Conservation (phyloP, 2,888 invertebrate genomes). For the Cecidostiba fungosa region DNA sequence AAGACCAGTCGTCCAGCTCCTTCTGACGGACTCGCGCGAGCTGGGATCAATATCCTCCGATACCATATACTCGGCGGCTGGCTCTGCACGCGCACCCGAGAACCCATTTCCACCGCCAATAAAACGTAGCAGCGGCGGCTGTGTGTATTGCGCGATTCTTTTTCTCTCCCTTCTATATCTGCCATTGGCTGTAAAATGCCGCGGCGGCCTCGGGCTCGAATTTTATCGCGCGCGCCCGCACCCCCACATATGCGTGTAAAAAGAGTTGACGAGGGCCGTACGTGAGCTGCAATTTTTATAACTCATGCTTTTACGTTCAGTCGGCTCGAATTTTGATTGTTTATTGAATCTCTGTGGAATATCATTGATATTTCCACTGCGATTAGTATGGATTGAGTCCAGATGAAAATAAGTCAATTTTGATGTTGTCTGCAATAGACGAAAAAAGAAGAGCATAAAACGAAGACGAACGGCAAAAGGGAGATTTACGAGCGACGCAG, state of each 20-base stretch:
- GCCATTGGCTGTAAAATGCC: conserved; percentile 79
- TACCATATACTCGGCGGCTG: conserved; percentile 72
- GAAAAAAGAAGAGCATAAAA: conserved; percentile 1
- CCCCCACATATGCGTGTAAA: conserved; percentile 20
- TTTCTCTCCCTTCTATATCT: conserved; percentile 53
- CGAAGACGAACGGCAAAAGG: not conserved
- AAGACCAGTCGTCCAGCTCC: conserved; percentile 77
- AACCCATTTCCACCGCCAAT: conserved; percentile 79
- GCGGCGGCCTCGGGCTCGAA: conserved; percentile 75
- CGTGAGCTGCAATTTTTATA: conserved; percentile 12
- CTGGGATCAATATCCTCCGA: conserved; percentile 80
- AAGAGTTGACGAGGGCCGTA: conserved; percentile 21
- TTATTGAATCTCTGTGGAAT: not conserved
- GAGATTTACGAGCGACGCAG: not conserved
- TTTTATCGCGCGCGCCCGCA: conserved; percentile 73
- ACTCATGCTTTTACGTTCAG: not conserved
- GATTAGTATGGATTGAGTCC: no score
- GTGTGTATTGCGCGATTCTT: conserved; percentile 78
- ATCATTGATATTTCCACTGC: not conserved
- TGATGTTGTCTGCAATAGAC: not conserved
- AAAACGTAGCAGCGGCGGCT: conserved; percentile 72
- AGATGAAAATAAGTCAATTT: not conserved
- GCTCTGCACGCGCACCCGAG: conserved; percentile 68
- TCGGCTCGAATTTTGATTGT: no score
- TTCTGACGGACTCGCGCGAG: conserved; percentile 76